Evolutionary conservation across 30 jellyfish, hydroid and myxozoan genomes (phyloP).

Genomic region (Hydractinia echinata): DNA sequence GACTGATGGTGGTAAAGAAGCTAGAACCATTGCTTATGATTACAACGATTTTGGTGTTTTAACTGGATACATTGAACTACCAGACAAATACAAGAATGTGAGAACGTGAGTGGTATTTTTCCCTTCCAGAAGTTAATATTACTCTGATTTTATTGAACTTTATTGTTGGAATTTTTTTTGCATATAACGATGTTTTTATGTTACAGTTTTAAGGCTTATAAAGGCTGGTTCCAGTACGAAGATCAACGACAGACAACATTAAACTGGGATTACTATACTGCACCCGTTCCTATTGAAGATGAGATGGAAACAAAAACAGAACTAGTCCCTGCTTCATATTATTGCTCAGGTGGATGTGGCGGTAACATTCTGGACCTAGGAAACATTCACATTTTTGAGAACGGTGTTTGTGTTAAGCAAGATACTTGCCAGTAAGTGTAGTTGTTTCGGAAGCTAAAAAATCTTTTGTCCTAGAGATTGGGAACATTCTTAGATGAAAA

Average conservation of each 20-base stretch:
- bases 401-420: conserved; percentile 60
- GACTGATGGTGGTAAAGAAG: conserved; percentile 80
- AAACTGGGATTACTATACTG: conserved; percentile 12
- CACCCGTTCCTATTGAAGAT: neutral
- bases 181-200: neutral
- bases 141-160: neutral
- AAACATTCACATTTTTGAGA: conserved; percentile 39
- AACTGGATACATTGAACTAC: conserved; percentile 64
- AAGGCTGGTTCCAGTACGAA: conserved; percentile 59
- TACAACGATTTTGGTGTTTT: conserved; percentile 44
- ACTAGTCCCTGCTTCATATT: conserved; percentile 71
- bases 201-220: conserved; percentile 55
- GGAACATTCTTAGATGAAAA: neutral
- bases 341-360: conserved; percentile 77
- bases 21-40: conserved; percentile 39
- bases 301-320: conserved; percentile 52
- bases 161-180: neutral
- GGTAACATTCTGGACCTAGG: conserved; percentile 58
- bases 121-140: neutral
- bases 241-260: conserved; percentile 57
- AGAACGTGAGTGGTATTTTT: conserved; percentile 38
- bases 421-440: conserved; percentile 63
- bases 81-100: conserved; percentile 35
- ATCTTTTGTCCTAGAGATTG: neutral
- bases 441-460: neutral